A percentile compares a stretch with the other conserved stretches of the same genome.
Evolutionary conservation across 2,113 vertebrate genomes (phyloP).

Genomic region (Otus sunia): DNA sequence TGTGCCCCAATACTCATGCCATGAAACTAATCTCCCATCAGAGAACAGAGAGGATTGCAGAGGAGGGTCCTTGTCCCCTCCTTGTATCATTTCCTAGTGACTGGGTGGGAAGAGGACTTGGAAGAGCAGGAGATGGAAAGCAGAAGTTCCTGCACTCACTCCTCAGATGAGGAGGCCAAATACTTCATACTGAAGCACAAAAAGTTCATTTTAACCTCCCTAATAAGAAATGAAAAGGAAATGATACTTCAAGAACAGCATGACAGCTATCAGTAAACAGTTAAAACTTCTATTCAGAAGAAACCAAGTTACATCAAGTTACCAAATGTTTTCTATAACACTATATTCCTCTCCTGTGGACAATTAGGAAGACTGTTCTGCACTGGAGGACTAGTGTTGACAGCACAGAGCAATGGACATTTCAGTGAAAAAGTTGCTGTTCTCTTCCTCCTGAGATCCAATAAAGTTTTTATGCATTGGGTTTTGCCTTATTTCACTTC

Average conservation of each 20-base stretch:
- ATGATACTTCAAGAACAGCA: background rate
- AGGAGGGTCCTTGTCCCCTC: background rate
- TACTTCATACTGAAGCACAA: background rate
- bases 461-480: conserved; percentile 43
- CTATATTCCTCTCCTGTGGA: conserved; percentile 27
- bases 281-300: conserved; percentile 29
- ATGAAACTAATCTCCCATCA: background rate
- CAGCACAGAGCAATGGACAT: conserved; percentile 31
- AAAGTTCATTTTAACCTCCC: background rate
- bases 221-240: background rate
- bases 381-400: conserved; percentile 23
- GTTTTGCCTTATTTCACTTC: conserved; percentile 33
- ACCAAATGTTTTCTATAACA: conserved; percentile 55
- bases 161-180: background rate
- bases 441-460: conserved; percentile 38
- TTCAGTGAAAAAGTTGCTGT: conserved; percentile 36
- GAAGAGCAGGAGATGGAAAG: background rate
- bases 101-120: background rate
- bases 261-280: conserved; percentile 32
- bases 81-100: background rate
- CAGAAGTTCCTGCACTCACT: background rate
- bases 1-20: background rate
- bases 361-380: conserved; percentile 9
- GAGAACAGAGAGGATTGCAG: background rate
- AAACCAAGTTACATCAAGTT: conserved; percentile 19